Evolutionary conservation across 1,140 invertebrate genomes (phyloP).

Genomic region (Campoletis sonorensis): DNA sequence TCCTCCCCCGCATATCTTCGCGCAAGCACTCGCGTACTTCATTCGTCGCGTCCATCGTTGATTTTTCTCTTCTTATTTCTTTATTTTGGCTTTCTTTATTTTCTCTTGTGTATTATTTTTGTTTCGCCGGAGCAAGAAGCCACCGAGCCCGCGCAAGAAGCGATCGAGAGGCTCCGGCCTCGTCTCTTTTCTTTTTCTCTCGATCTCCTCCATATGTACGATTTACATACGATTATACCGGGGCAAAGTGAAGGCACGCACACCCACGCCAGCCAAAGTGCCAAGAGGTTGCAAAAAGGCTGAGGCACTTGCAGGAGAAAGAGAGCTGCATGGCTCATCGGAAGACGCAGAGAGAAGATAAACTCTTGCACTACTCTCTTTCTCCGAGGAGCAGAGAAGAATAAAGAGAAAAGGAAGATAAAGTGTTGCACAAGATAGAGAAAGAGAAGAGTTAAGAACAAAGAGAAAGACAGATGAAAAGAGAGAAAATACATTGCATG

Average conservation of each 20-base stretch:
- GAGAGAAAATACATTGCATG: background rate
- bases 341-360: background rate
- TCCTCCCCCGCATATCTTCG: conserved; percentile 53
- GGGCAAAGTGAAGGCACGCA: conserved; percentile 71
- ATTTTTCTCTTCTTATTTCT: too few species aligned
- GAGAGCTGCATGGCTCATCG: background rate
- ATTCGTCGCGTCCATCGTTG: conserved; percentile 47
- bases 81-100: too few species aligned
- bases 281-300: conserved; percentile 54
- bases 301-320: conserved; percentile 23
- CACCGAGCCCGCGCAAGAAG: conserved; percentile 51
- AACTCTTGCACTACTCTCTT: too few species aligned
- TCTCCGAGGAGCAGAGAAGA: too few species aligned
- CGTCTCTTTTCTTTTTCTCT: conserved; percentile 46
- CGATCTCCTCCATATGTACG: conserved; percentile 61
- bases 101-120: background rate
- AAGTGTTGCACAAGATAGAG: too few species aligned
- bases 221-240: conserved; percentile 76
- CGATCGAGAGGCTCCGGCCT: background rate
- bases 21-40: conserved; percentile 36
- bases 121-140: conserved; percentile 12
- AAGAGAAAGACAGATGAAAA: background rate
- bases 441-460: background rate
- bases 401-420: too few species aligned
- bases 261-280: conserved; percentile 70